Conservation (phyloP, 2,888 invertebrate species). For the Nowickia ferox region DNA sequence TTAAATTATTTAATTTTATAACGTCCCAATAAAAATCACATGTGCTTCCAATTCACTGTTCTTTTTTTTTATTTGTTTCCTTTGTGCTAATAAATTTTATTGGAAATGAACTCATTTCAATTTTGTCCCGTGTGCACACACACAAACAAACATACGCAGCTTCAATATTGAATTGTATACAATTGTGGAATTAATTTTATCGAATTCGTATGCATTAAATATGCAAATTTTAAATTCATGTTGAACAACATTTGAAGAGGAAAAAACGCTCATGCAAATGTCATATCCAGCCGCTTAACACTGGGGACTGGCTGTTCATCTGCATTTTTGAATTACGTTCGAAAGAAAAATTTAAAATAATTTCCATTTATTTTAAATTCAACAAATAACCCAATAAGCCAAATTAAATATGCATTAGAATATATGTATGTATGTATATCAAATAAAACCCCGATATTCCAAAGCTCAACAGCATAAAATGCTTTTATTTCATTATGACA, state of each 20-base stretch:
- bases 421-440: no score
- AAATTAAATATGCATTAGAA: background rate
- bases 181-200: slow-evolving; percentile 48
- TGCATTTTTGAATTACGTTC: slow-evolving; percentile 55
- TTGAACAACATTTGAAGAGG: slow-evolving; percentile 25
- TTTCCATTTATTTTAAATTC: background rate
- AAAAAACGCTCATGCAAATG: background rate
- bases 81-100: slow-evolving; percentile 39
- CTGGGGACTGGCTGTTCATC: slow-evolving; percentile 41
- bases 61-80: slow-evolving; percentile 10
- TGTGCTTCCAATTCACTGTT: slow-evolving; percentile 42
- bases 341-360: background rate
- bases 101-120: slow-evolving; percentile 20
- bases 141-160: background rate
- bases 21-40: slow-evolving; percentile 44
- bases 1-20: slow-evolving; percentile 45
- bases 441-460: no score
- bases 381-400: background rate
- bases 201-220: slow-evolving; percentile 64
- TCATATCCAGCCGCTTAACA: slow-evolving; percentile 17
- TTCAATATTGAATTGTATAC: slow-evolving; percentile 21
- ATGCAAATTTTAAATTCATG: slow-evolving; percentile 60
- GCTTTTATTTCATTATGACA: no score
- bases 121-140: slow-evolving; percentile 14
- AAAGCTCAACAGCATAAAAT: no score